Evolutionary conservation across 2,888 invertebrate species (phyloP), one percentile per base, ranked within the genome.

Genomic region (Agriopis leucophaearia): DNA sequence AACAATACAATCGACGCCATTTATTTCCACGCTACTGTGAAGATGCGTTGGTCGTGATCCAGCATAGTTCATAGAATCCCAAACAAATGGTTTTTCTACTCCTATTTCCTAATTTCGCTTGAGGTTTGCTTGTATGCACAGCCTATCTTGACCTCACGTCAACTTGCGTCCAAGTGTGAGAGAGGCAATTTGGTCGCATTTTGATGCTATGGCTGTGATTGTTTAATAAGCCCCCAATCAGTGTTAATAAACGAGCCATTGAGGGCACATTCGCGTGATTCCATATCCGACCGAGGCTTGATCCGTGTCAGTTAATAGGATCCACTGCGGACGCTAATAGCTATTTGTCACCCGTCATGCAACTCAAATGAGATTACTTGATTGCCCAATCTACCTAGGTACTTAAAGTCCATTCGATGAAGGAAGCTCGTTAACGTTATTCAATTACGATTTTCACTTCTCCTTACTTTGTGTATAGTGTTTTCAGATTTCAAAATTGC

Each of bases 281-380:
- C 74, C 74, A 66, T 74, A 77, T 79, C 81, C 81, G 78, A 77
- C 78, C 76, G 80, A 65, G 54, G 55, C 66, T 78, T 67, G 69
- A 62, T 69, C 66, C 66, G 64, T 48, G 54, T 56, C 60, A 79
- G 81, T 82, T 87, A 87, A 90, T 89, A 83, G 82, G 85, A 83
- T 84, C 80, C 80, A 80, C 71, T 74, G 76, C 77, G 77, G 81
- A 85, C 88, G 83, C 87, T 88, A 90, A 91, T 87, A 84, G 88
- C 88, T 87, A 89, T 91, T 90, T 91, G 90, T 90, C 92, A 89
- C 80, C 82, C 82, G 83, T 87, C 88, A 86, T 84, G 81, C 83
- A 84, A 86, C 77, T 84, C 85, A 85, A 86, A 86, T 79, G 80
- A 82, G 87, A 91, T 89, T 85, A 88, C 86, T 87, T 88, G 87